These are phyloP conservation scores for Thecocarcelia acutangulata DNA, from an alignment of 2,888 invertebrate species.

Conservation along the genomic window DNA sequence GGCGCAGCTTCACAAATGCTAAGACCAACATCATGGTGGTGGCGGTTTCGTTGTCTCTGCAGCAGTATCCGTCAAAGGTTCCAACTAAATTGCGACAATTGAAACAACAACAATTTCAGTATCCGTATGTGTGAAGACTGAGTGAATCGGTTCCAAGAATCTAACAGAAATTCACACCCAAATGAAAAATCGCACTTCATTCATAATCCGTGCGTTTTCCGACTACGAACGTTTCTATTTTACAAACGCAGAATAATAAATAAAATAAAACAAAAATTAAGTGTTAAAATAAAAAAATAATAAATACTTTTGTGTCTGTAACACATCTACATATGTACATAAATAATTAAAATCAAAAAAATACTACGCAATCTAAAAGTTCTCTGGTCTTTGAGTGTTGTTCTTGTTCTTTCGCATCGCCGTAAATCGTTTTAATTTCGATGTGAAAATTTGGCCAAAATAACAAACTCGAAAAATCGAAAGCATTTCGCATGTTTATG, in stretches of 20 bases:
- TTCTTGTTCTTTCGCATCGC: neutral
- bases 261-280: constrained; percentile 40
- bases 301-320: constrained; percentile 1
- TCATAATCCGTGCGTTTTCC: constrained; percentile 79
- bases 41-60: constrained; percentile 23
- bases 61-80: neutral
- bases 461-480: neutral
- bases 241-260: constrained; percentile 56
- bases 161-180: constrained; percentile 81
- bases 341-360: constrained; percentile 44
- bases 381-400: neutral
- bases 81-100: constrained; percentile 23
- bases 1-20: constrained; percentile 63
- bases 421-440: constrained; percentile 32
- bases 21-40: constrained; percentile 36
- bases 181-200: constrained; percentile 80
- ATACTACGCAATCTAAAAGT: constrained; percentile 42
- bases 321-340: constrained; percentile 31
- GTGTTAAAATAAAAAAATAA: constrained; percentile 63
- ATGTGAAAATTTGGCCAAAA: constrained; percentile 39
- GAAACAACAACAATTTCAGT: constrained; percentile 14
- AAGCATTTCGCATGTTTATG: constrained; percentile 6
- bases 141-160: constrained; percentile 79
- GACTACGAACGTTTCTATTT: constrained; percentile 74
- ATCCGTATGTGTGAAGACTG: constrained; percentile 20